Percentiles rank a stretch among this genome's conserved stretches.
These are phyloP conservation scores for Magallana gigas DNA, from an alignment of 1,140 invertebrate genomes.

Conservation along the genomic window DNA sequence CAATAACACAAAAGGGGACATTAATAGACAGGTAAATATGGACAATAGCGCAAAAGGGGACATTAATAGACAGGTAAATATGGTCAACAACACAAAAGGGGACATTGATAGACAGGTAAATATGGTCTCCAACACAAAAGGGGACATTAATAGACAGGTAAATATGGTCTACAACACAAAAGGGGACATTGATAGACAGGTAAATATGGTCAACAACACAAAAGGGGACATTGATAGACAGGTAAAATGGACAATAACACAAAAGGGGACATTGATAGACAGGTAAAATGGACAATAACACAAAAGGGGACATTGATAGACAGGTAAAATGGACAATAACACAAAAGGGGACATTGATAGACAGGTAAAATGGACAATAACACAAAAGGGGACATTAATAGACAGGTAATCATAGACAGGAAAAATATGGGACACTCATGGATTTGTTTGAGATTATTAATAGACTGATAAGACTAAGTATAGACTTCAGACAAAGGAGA, in stretches of 20 bases:
- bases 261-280: no score
- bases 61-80: no score
- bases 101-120: constrained; percentile 96
- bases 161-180: not conserved
- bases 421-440: not conserved
- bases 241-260: no score
- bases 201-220: no score
- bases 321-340: constrained; percentile 81
- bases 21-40: constrained; percentile 89
- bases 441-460: constrained; percentile 89
- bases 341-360: constrained; percentile 97
- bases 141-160: constrained; percentile 95
- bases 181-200: not conserved
- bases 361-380: constrained; percentile 82
- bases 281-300: no score
- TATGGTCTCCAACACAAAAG: no score
- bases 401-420: constrained; percentile 84
- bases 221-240: constrained; percentile 57
- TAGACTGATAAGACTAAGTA: constrained; percentile 86
- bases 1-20: constrained; percentile 87
- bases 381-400: constrained; percentile 90
- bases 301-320: constrained; percentile 92
- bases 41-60: not conserved
- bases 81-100: constrained; percentile 80
- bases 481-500: constrained; percentile 57